A percentile compares a stretch with the other conserved stretches of the same genome.
Conservation (phyloP, 2,797 vertebrate species). For the Muscicapa comitata region DNA sequence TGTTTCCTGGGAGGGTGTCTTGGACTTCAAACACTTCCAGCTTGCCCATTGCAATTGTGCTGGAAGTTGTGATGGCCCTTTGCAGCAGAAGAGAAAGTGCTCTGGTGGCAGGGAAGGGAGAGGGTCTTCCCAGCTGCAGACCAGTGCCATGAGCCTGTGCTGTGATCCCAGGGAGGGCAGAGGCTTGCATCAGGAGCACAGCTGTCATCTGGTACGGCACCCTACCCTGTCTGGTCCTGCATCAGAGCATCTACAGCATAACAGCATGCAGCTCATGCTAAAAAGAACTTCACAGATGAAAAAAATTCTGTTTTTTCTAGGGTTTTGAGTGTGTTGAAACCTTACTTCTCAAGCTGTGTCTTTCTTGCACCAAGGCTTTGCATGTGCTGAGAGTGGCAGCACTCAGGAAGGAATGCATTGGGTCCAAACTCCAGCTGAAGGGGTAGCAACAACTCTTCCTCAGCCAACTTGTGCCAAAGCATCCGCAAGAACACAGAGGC, state of each 20-base stretch:
- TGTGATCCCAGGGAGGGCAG: not conserved
- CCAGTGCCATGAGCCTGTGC: not conserved
- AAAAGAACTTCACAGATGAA: not conserved
- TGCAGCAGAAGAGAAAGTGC: not conserved
- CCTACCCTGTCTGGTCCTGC: not conserved
- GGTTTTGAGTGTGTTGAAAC: not conserved
- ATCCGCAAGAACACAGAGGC: not conserved
- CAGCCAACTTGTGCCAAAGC: not conserved
- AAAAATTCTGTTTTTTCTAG: not conserved
- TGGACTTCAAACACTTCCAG: not conserved
- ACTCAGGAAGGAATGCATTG: not conserved
- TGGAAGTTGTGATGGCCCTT: not conserved
- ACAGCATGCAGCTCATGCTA: not conserved
- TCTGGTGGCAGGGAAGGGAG: not conserved
- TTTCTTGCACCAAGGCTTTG: not conserved
- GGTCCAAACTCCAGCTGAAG: not conserved
- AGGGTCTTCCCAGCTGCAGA: not conserved
- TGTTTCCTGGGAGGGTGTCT: not conserved
- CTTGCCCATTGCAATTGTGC: not conserved
- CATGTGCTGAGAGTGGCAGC: not conserved
- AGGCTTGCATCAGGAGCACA: not conserved
- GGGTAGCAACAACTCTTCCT: not conserved
- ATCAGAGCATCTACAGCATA: not conserved
- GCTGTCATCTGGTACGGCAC: not conserved
- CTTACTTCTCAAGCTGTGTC: not conserved